phyloP scores from a whole-genome alignment of 1,140 invertebrate genomes.

The Papilio aristodemus region DNA sequence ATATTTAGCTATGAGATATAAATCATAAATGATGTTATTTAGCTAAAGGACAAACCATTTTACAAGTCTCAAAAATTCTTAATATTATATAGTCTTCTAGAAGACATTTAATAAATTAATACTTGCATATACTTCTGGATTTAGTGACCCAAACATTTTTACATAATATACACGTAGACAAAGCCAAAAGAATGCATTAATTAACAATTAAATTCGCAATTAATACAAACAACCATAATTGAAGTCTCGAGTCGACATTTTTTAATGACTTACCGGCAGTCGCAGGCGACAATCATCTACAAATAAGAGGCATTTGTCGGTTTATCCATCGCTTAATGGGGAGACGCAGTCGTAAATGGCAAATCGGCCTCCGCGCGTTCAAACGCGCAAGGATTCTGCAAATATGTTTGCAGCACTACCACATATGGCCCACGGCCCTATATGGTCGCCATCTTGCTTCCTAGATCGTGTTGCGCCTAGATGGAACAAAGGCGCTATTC shows the following conservation, averaged over 20 bases:
- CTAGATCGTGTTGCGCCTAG: constrained; percentile 39
- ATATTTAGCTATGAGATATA: no score
- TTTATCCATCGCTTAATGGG: constrained; percentile 23
- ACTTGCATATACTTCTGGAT: no score
- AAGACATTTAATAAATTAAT: no score
- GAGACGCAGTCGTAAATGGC: constrained; percentile 33
- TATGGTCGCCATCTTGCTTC: constrained; percentile 41
- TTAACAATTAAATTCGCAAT: constrained; percentile 1
- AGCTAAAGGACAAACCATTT: no score
- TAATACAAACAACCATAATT: neutral
- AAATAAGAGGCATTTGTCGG: constrained; percentile 11
- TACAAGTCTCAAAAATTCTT: no score
- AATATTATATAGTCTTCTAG: no score
- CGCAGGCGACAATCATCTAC: constrained; percentile 9
- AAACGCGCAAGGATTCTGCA: constrained; percentile 36
- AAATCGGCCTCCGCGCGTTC: constrained; percentile 36
- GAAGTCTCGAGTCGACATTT: neutral
- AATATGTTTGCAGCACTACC: constrained; percentile 34
- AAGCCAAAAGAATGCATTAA: neutral
- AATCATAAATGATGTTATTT: no score
- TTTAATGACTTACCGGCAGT: neutral
- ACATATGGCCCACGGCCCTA: constrained; percentile 34
- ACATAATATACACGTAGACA: neutral
- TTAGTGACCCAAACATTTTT: no score
- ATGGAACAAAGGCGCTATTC: constrained; percentile 38